Conservation (phyloP, 2,797 vertebrate genomes). For the Manis pentadactyla region DNA sequence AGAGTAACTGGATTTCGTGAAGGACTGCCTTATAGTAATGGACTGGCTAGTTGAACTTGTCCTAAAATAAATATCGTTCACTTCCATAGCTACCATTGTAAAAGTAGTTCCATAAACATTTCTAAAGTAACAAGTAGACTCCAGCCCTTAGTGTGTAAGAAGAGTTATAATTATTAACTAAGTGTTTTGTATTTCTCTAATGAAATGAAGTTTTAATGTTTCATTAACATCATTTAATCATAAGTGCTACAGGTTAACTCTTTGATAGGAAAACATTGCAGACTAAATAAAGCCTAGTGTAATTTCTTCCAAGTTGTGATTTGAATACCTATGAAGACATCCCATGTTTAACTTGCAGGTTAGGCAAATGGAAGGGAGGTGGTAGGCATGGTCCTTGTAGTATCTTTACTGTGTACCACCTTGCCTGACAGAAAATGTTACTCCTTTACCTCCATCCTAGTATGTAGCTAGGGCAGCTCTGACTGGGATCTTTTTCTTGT, state of each 20-base stretch:
- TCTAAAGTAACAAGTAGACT: not conserved
- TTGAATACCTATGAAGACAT: not conserved
- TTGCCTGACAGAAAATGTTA: not conserved
- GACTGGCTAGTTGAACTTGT: constrained; percentile 7
- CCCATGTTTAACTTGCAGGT: not conserved
- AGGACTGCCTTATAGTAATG: not conserved
- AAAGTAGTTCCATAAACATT: constrained; percentile 30
- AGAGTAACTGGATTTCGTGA: constrained; percentile 33
- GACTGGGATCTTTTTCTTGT: not conserved
- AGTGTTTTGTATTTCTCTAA: constrained; percentile 49
- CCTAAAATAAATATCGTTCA: constrained; percentile 34
- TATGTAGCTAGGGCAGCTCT: not conserved
- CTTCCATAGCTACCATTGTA: not conserved
- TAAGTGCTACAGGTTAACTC: constrained; percentile 37
- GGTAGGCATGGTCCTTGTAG: not conserved
- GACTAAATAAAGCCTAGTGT: not conserved
- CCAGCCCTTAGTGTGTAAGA: not conserved
- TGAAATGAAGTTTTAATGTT: constrained; percentile 49
- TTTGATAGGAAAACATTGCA: constrained; percentile 38
- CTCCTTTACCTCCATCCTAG: not conserved
- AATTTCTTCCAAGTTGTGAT: not conserved
- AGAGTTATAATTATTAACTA: constrained; percentile 63
- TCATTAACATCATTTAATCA: constrained; percentile 32
- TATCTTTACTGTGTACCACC: not conserved
- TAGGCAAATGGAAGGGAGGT: not conserved